Conservation (phyloP, 2,888 invertebrate genomes). For the Elegia similella region DNA sequence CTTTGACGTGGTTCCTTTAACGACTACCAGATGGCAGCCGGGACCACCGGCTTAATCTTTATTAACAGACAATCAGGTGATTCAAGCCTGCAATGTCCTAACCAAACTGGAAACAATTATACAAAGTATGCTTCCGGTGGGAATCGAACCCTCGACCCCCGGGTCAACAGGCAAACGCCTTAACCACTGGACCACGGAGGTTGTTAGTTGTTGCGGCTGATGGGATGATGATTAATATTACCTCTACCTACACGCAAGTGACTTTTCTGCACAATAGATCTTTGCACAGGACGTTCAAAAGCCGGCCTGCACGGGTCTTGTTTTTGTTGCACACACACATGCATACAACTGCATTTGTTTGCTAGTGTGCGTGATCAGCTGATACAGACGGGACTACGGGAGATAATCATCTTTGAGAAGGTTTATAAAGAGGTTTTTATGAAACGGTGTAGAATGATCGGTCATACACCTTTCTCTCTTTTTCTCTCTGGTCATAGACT, state of each 20-base stretch:
- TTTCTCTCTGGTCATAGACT: too few relatives aligned
- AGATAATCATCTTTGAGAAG: slow-evolving; percentile 21
- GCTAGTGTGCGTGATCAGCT: slow-evolving; percentile 44
- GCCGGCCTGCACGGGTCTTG: slow-evolving; percentile 60
- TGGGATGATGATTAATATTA: background rate
- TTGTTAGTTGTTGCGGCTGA: too few relatives aligned
- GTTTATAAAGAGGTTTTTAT: background rate
- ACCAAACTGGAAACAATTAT: too few relatives aligned
- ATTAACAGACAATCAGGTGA: too few relatives aligned
- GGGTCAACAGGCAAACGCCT: too few relatives aligned
- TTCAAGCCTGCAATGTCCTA: too few relatives aligned
- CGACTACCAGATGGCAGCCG: too few relatives aligned
- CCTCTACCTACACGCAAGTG: background rate
- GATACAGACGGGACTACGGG: slow-evolving; percentile 52
- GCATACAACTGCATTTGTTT: slow-evolving; percentile 23
- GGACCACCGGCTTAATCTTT: too few relatives aligned
- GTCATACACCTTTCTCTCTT: background rate
- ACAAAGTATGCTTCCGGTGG: too few relatives aligned
- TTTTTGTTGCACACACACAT: slow-evolving; percentile 52
- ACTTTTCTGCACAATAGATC: slow-evolving; percentile 29
- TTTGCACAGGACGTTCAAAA: slow-evolving; percentile 49
- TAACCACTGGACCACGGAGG: too few relatives aligned
- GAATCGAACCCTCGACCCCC: too few relatives aligned
- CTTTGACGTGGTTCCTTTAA: too few relatives aligned
- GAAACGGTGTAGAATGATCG: background rate